Base-by-base conservation (phyloP, 2,888 invertebrate species). In the Apotomis betuletana region DNA sequence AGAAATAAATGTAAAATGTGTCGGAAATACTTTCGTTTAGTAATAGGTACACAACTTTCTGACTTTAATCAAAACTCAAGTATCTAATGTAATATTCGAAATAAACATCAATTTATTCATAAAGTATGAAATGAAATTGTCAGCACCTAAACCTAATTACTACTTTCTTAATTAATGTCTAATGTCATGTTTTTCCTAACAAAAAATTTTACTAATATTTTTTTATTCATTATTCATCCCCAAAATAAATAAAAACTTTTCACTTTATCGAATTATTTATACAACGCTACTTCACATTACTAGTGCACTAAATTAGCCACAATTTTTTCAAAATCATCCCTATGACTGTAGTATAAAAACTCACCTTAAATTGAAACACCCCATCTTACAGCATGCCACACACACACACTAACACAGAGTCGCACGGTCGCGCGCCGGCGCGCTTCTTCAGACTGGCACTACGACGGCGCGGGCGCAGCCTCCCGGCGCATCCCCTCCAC, bases 301-400 rank as follows among this genome's bases (percentile, higher is more conserved):
- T 4, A 2, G 27, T 3, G 4, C 44, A 6, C 55, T 5, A 9
- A 8, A 12, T 6, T 8, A 1, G 4, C 10, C 49, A 8, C 9
- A 49, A 12, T 49, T 41, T 12, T 13, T 46, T 15, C 36, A 59
- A 73, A 68, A 41, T 69, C 65, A 57, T 57, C 5, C 13, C 46
- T n/a, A 49, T 41, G 1, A 38, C 15, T 54, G 15, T 13, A 41
- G 41, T 13, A 36, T 4, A 62, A 75, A 58, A 67, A 69, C 87
- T 81, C 78, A 92, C 92, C 92, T 92, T 87, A 91, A 86, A 82
- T 81, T 89, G 79, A 78, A 82, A 79, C 81, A 83, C 85, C 85
- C 87, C 92, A 91, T 92, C 77, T 77, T 87, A 91, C 85, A 86
- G 87, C 92, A 92, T 92, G 85, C 90, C 75, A 68, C 64, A 38